Conservation (phyloP, 64 coral and sea anemone species). For the Catalaphyllia jardinei region DNA sequence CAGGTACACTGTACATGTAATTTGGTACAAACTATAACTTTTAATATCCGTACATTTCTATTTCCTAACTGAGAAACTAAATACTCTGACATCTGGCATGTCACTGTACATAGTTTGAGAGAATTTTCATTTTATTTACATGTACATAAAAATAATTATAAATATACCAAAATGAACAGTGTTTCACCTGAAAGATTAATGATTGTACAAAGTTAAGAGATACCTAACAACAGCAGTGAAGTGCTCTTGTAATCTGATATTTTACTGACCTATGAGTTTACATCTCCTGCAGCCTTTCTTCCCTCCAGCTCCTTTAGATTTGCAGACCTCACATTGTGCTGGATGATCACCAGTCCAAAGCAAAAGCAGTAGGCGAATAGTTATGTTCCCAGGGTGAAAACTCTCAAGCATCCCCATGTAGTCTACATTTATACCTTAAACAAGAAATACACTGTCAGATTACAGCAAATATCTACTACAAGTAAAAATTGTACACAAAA, state of each 20-base stretch:
- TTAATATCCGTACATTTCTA: too few species aligned
- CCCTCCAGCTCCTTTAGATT: conserved; percentile 44
- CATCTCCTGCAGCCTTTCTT: conserved; percentile 36
- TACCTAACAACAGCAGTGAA: not conserved
- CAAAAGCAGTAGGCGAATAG: conserved; percentile 16
- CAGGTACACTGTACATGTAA: too few species aligned
- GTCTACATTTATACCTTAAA: conserved; percentile 16
- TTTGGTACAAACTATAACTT: too few species aligned
- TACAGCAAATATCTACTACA: not conserved
- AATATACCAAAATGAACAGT: not conserved
- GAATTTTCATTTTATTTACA: too few species aligned
- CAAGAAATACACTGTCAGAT: conserved; percentile 2
- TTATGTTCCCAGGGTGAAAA: conserved; percentile 15
- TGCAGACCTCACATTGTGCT: conserved; percentile 35
- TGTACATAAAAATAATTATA: too few species aligned
- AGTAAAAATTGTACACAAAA: too few species aligned
- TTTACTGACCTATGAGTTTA: conserved; percentile 34
- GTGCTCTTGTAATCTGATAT: not conserved
- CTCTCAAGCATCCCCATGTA: not conserved
- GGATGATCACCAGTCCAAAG: conserved; percentile 56
- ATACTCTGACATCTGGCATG: too few species aligned
- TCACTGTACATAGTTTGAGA: too few species aligned
- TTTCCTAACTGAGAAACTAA: too few species aligned
- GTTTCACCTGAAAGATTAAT: not conserved
- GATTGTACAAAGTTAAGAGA: not conserved